Conservation (phyloP, 2,888 invertebrate genomes). For the Thereva unica region DNA sequence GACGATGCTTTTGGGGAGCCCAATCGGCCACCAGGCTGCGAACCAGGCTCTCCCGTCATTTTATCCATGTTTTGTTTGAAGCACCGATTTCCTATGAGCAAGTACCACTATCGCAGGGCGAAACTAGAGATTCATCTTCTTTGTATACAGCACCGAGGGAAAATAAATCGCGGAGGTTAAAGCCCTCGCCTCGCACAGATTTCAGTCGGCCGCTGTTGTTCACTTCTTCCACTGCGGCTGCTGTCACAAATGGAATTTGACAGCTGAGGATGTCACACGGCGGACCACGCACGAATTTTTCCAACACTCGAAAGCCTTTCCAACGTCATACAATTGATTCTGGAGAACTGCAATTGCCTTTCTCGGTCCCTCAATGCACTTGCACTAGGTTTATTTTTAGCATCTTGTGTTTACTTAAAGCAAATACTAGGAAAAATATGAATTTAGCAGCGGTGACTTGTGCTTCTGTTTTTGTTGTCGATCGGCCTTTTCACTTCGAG, state of each 20-base stretch:
- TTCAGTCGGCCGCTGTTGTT: conserved; percentile 1
- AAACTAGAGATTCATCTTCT: not conserved
- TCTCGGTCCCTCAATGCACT: not conserved
- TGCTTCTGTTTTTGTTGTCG: conserved; percentile 14
- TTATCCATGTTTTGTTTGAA: not conserved
- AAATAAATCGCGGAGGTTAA: conserved; percentile 10
- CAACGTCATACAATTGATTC: no score
- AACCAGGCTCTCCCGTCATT: conserved; percentile 11
- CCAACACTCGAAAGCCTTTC: no score
- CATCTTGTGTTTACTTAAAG: conserved; percentile 20
- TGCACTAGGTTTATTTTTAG: conserved; percentile 2
- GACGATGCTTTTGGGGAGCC: conserved; percentile 11
- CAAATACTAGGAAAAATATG: conserved; percentile 9
- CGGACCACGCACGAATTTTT: no score
- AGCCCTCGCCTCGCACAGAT: conserved; percentile 2
- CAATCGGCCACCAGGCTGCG: conserved; percentile 3
- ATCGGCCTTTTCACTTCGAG: not conserved
- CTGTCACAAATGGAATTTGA: conserved; percentile 24
- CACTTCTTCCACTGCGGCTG: not conserved
- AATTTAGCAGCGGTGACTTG: not conserved
- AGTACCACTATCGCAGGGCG: not conserved
- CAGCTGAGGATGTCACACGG: conserved; percentile 7
- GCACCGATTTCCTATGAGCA: not conserved
- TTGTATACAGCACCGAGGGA: not conserved
- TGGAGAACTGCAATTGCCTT: no score